Evolutionary conservation across 2,113 vertebrate species (phyloP).

Genomic region (Urocolius indicus): DNA sequence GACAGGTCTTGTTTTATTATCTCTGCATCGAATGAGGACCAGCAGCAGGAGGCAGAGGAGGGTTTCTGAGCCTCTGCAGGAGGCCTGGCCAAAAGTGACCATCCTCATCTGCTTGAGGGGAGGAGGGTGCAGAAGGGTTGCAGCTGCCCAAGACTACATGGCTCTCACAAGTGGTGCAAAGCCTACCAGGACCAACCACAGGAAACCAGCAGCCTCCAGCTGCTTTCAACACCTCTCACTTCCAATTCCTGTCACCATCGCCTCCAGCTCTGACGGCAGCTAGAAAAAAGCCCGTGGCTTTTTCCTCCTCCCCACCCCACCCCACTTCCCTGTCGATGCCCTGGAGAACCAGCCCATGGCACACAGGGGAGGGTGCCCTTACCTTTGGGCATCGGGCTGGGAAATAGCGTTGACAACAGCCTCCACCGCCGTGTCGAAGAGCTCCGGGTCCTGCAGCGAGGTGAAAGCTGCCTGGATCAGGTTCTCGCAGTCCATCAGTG

Average conservation of each 20-base stretch:
- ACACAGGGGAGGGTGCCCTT: conserved; percentile 26
- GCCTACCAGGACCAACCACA: not conserved
- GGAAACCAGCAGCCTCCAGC: not conserved
- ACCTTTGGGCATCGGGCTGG: conserved; percentile 98
- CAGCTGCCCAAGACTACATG: not conserved
- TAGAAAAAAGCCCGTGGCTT: not conserved
- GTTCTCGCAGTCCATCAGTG: conserved; percentile 91
- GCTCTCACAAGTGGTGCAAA: not conserved
- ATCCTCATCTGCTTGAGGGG: not conserved
- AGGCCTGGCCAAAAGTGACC: not conserved
- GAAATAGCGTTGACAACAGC: conserved; percentile 98
- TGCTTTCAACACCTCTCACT: not conserved
- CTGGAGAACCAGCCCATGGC: not conserved
- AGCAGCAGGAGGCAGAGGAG: not conserved
- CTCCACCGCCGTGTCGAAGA: conserved; percentile 96
- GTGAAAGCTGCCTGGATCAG: conserved; percentile 93
- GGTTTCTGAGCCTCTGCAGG: not conserved
- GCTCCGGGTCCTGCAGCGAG: conserved; percentile 92
- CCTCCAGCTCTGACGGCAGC: rapidly evolving
- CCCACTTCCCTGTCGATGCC: not conserved
- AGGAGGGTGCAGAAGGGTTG: not conserved
- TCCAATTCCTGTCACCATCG: not conserved
- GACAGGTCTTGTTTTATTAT: not conserved
- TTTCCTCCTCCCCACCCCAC: conserved; percentile 40
- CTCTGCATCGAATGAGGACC: not conserved